A percentile compares a stretch with the other conserved stretches of the same genome.
These are phyloP conservation scores for Fratercula arctica DNA, from an alignment of 2,797 vertebrate genomes.

Conservation along the genomic window DNA sequence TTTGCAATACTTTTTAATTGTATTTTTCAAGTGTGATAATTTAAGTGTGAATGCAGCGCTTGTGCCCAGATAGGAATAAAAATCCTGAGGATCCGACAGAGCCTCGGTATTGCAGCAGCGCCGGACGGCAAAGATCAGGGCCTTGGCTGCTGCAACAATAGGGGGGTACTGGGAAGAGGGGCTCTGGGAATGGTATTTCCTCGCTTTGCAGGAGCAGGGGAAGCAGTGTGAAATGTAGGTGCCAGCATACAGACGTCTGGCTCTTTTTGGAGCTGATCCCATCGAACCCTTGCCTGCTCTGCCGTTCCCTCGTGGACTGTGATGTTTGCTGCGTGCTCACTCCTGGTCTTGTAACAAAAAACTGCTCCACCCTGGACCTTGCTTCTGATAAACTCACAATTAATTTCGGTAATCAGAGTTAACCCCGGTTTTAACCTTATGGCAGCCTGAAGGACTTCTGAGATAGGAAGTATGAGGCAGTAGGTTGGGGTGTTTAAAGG, in stretches of 20 bases:
- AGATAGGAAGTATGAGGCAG: background rate
- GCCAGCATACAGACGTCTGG: fast-evolving
- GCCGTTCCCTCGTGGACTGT: fast-evolving
- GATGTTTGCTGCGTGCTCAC: background rate
- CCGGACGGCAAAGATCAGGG: background rate
- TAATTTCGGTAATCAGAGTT: background rate
- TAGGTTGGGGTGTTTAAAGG: background rate
- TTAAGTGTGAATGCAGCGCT: background rate
- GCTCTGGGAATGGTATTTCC: background rate
- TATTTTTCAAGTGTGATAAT: background rate
- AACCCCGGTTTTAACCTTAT: background rate
- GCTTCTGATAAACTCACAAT: background rate
- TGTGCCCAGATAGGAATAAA: background rate
- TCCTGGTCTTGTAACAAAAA: background rate
- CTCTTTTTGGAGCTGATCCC: background rate
- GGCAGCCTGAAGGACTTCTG: background rate
- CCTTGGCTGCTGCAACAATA: background rate
- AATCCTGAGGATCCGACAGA: background rate
- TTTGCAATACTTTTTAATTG: background rate
- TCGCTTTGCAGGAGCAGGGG: background rate
- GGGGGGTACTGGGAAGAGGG: background rate
- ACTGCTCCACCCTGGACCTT: background rate
- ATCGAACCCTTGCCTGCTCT: background rate
- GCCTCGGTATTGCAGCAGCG: background rate
- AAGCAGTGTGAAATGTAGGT: background rate